Evolutionary conservation across 2,888 invertebrate genomes (phyloP).

Genomic region (Microplitis manilae): DNA sequence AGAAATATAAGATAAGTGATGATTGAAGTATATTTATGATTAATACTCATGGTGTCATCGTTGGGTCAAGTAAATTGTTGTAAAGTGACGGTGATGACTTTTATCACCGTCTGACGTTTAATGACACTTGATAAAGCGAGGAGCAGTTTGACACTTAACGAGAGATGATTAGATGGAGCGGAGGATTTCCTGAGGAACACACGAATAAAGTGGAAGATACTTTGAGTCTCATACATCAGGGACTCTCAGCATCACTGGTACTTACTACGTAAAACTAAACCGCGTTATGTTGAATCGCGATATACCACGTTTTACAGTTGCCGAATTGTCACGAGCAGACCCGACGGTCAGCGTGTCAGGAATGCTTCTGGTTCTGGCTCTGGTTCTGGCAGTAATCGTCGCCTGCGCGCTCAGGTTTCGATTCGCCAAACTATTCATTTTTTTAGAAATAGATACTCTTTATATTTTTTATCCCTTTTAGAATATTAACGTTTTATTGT

Average conservation of each 20-base stretch:
- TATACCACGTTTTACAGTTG: slow-evolving; percentile 41
- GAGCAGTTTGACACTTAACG: slow-evolving; percentile 31
- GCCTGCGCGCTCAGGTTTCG: slow-evolving; percentile 66
- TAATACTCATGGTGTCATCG: slow-evolving; percentile 25
- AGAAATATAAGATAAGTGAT: neutral
- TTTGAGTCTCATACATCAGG: no score
- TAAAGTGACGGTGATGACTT: neutral
- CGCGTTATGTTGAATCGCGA: slow-evolving; percentile 42
- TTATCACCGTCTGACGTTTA: neutral
- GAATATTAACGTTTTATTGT: no score
- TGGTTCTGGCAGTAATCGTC: slow-evolving; percentile 67
- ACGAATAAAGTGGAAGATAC: no score
- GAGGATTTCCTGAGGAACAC: no score
- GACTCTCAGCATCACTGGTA: neutral
- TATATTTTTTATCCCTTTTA: no score
- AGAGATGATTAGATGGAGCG: slow-evolving; percentile 16
- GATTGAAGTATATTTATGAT: slow-evolving; percentile 1
- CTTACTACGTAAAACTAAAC: neutral
- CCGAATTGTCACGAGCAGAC: slow-evolving; percentile 44
- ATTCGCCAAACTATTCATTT: neutral
- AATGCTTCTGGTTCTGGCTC: slow-evolving; percentile 58
- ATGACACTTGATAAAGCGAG: slow-evolving; percentile 8
- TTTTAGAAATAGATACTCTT: no score
- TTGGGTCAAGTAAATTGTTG: neutral
- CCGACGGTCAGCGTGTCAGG: slow-evolving; percentile 49